Percentiles rank a stretch among this genome's conserved stretches.
Evolutionary conservation across 2,113 vertebrate species (phyloP).

Genomic region (Puffinus mauretanicus): DNA sequence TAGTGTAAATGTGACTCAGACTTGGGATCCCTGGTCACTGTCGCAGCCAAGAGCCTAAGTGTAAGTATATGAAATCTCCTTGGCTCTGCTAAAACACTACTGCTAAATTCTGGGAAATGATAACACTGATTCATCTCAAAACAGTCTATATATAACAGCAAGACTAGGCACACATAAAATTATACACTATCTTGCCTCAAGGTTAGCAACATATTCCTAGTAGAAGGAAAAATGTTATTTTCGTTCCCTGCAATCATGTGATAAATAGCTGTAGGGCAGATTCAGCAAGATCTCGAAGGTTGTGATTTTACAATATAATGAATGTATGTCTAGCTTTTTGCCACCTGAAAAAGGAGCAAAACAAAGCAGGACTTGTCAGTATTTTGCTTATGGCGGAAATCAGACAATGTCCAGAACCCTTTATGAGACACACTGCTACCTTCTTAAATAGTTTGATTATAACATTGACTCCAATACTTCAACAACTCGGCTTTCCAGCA

Average conservation of each 20-base stretch:
- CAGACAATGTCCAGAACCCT: conserved; percentile 54
- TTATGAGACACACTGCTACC: conserved; percentile 16
- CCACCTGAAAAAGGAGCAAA: conserved; percentile 39
- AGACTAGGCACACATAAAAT: conserved; percentile 55
- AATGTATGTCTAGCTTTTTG: conserved; percentile 39
- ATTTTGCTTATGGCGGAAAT: conserved; percentile 51
- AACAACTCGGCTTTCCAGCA: conserved; percentile 53
- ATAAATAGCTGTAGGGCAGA: conserved; percentile 67
- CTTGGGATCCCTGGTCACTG: conserved; percentile 26
- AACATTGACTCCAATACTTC: conserved; percentile 61
- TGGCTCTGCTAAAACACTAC: conserved; percentile 40
- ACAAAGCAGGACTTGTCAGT: conserved; percentile 47
- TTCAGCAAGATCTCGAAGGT: conserved; percentile 45
- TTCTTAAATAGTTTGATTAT: conserved; percentile 70
- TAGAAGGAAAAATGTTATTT: conserved; percentile 64
- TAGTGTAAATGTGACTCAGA: conserved; percentile 48
- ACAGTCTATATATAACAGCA: conserved; percentile 64
- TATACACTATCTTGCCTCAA: conserved; percentile 62
- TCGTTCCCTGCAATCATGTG: conserved; percentile 59
- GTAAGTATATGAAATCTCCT: conserved; percentile 49
- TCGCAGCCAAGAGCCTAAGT: conserved; percentile 44
- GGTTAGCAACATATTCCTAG: conserved; percentile 60
- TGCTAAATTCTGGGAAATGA: conserved; percentile 61
- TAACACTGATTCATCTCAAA: conserved; percentile 60
- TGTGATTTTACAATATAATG: conserved; percentile 61